Evolutionary conservation across 2,113 vertebrate species (phyloP).

Genomic region (Nothocercus julius): DNA sequence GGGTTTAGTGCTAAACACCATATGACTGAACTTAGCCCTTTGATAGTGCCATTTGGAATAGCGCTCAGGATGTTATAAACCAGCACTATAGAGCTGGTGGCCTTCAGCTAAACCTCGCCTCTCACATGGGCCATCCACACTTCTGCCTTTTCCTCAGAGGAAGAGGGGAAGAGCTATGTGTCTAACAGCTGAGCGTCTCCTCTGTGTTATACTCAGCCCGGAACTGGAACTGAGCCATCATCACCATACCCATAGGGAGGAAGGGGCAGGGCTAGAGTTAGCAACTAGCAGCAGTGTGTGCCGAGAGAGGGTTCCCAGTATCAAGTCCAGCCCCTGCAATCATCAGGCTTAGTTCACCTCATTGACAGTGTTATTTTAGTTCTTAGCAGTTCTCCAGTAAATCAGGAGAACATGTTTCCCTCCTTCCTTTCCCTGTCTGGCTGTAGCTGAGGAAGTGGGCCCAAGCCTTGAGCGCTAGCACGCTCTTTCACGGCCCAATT

Average conservation of each 20-base stretch:
- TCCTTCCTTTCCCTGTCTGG: neutral
- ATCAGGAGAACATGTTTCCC: neutral
- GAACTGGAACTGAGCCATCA: neutral
- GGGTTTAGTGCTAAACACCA: neutral
- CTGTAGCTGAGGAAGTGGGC: neutral
- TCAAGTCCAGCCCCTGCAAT: neutral
- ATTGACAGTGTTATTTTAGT: neutral
- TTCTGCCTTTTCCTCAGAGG: neutral
- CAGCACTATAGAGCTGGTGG: neutral
- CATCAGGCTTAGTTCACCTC: neutral
- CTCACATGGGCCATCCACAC: neutral
- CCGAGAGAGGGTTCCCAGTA: neutral
- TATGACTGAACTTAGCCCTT: neutral
- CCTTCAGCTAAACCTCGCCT: neutral
- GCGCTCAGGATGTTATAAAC: neutral
- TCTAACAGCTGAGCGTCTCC: neutral
- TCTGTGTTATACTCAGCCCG: neutral
- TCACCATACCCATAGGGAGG: neutral
- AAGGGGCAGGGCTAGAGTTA: neutral
- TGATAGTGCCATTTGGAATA: neutral
- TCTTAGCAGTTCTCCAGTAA: neutral
- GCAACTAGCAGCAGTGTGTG: neutral
- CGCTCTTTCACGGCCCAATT: slow-evolving; percentile 34
- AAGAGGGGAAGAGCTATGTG: neutral
- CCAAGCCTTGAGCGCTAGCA: neutral